These are phyloP conservation scores for Anagyrus pseudococci DNA, from an alignment of 2,888 invertebrate genomes.

Conservation along the genomic window DNA sequence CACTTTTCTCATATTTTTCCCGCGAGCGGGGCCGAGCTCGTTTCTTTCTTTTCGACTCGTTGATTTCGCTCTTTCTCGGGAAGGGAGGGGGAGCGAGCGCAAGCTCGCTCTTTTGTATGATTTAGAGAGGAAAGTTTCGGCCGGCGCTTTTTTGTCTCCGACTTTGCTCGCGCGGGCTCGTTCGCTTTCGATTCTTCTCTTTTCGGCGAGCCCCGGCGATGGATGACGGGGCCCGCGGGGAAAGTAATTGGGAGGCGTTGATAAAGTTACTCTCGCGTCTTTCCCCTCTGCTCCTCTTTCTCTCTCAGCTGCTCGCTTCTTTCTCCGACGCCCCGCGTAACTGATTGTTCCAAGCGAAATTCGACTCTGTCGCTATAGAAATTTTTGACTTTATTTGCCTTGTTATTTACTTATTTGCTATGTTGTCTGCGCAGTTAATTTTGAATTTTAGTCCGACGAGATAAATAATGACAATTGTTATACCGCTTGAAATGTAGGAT, in stretches of 20 bases:
- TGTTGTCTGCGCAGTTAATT: background rate
- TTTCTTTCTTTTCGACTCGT: constrained; percentile 18
- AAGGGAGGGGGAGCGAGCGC: constrained; percentile 5
- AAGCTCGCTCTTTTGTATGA: constrained; percentile 21
- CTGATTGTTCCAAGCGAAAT: no score
- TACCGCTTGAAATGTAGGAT: no score
- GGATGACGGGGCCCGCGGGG: background rate
- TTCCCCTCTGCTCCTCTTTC: no score
- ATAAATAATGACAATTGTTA: background rate
- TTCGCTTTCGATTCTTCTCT: background rate
- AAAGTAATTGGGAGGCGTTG: constrained; percentile 3
- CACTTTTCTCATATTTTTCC: constrained; percentile 35
- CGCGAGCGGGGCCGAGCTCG: background rate
- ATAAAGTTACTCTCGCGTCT: constrained; percentile 5
- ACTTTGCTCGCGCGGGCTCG: background rate
- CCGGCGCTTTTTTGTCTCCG: background rate
- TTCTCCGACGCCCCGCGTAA: background rate
- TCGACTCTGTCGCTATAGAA: no score
- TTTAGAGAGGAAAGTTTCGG: constrained; percentile 32
- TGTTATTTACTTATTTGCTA: no score
- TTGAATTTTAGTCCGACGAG: background rate
- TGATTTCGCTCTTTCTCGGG: constrained; percentile 19
- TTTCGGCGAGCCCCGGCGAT: background rate
- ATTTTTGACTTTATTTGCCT: no score
- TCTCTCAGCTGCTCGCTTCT: background rate